Evolutionary conservation across 2,113 vertebrate species (phyloP), one percentile per base, ranked within the genome.

Genomic region (Camelus dromedarius): DNA sequence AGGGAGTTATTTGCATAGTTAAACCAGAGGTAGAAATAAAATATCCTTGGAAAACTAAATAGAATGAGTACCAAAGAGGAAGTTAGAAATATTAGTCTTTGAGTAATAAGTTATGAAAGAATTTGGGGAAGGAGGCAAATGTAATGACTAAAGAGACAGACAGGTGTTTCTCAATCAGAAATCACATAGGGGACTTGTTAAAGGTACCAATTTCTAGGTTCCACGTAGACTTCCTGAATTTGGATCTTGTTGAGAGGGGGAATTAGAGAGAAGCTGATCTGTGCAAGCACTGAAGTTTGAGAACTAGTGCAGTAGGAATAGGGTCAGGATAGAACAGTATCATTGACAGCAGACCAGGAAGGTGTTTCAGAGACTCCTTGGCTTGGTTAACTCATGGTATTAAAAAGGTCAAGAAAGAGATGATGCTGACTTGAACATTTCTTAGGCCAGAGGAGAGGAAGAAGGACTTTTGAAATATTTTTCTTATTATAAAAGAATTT

Each of bases 11-110:
- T 90, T 79, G 24, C 58, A 72, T n/a, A 35, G 62, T 92, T 90
- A 76, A 94, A 89, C 67, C 56, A 92, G 22, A 79, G 46, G 46
- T 88, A 38, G 58, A 67, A 48, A 19, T 38, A 60, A 66, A 73
- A 20, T 93, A 30, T 66, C 54, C 69, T 67, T 89, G 70, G 69
- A 88, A 92, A 92, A 52, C 48, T 72, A 82, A 62, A 81, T 64
- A 66, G 28, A 81, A 77, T 93, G 26, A 80, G 70, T 79, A 81
- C 73, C 30, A 89, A 35, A n/a, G 69, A 77, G n/a, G 73, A 86
- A 30, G 35, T 73, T 82, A 79, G 35, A 72, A 67, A 87, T 66
- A 52, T 2, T 79, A n/a, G 60, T 48, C 54, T 82, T 93, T 62
- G 60, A 95, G 19, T 87, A 90, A 46, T 14, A 91, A 87, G 16